phyloP scores from a whole-genome alignment of 2,113 vertebrate species.

The Protobothrops flavoviridis region DNA sequence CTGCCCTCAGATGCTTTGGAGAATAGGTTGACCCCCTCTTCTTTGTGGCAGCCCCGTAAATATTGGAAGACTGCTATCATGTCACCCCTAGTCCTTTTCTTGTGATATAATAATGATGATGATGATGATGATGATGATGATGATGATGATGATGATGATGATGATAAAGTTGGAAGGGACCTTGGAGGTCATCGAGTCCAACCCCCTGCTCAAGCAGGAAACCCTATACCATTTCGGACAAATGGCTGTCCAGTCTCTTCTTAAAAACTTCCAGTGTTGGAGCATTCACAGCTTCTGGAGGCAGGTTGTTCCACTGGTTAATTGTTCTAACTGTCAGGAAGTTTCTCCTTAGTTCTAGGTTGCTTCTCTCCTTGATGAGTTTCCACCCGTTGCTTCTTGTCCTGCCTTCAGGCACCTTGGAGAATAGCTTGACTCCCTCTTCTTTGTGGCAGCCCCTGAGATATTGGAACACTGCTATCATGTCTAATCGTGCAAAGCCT shows the following conservation, averaged over 20 bases:
- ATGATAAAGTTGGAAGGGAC: no score
- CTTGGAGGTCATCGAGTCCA: no score
- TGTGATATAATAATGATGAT: not conserved
- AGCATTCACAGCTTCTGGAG: no score
- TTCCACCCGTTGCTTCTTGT: not conserved
- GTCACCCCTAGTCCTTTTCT: not conserved
- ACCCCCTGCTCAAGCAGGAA: no score
- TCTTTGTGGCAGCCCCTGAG: not conserved
- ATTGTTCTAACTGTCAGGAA: no score
- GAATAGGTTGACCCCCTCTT: not conserved
- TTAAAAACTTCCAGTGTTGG: no score
- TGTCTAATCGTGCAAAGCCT: not conserved
- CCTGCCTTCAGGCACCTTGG: not conserved
- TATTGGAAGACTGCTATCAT: not conserved
- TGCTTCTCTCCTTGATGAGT: not conserved
- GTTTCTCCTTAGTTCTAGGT: not conserved
- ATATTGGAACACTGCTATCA: not conserved
- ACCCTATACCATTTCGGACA: no score
- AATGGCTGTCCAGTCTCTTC: no score
- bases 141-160: no score
- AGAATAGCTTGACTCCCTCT: not conserved
- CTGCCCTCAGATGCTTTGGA: not conserved
- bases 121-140: no score
- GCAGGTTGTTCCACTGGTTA: no score
- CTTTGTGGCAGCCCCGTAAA: not conserved